A percentile compares a stretch with the other conserved stretches of the same genome.
phyloP scores from a whole-genome alignment of 2,113 vertebrate species.

The Nematolebias whitei region DNA sequence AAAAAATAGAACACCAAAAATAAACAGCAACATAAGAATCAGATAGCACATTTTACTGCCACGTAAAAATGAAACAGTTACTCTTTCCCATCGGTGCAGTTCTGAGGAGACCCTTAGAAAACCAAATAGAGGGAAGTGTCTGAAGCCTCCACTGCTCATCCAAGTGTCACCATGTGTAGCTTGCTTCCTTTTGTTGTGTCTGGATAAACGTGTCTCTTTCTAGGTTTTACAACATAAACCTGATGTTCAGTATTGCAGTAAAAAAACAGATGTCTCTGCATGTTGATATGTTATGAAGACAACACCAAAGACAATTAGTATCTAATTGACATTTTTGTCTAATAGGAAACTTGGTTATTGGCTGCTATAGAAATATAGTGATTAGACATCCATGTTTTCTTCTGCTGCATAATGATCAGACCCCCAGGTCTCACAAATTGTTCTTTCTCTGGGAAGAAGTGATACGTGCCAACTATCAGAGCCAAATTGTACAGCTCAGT shows the following conservation, averaged over 20 bases:
- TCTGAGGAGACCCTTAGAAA: too few relatives aligned
- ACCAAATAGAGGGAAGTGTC: too few relatives aligned
- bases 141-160: too few relatives aligned
- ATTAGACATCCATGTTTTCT: constrained; percentile 51
- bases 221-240: constrained; percentile 13
- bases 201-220: constrained; percentile 10
- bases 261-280: constrained; percentile 24
- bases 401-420: constrained; percentile 55
- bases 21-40: too few relatives aligned
- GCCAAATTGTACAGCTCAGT: constrained; percentile 63
- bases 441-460: constrained; percentile 47
- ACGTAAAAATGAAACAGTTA: too few relatives aligned
- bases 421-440: constrained; percentile 40
- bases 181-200: too few relatives aligned
- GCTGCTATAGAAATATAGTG: constrained; percentile 36
- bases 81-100: too few relatives aligned
- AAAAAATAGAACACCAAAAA: too few relatives aligned
- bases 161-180: too few relatives aligned
- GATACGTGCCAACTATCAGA: constrained; percentile 53
- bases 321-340: constrained; percentile 55
- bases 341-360: constrained; percentile 58
- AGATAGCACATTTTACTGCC: too few relatives aligned
- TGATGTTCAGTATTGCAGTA: constrained; percentile 13
- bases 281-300: constrained; percentile 47
- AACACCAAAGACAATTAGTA: constrained; percentile 47